These are phyloP conservation scores for Drosophila emarginata DNA, from an alignment of 2,888 invertebrate genomes.

Conservation along the genomic window DNA sequence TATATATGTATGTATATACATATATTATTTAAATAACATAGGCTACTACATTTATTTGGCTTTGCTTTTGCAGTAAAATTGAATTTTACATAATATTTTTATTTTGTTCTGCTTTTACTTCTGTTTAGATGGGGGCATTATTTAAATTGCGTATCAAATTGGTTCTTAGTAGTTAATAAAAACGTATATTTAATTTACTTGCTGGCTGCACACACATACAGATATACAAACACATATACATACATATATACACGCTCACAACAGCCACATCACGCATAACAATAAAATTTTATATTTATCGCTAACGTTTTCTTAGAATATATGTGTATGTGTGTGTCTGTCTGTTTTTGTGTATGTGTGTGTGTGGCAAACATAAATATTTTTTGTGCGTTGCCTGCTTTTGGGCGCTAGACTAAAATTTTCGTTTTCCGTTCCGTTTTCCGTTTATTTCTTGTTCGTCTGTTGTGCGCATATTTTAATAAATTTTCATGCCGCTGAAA, in stretches of 20 bases:
- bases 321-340: conserved; percentile 17
- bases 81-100: conserved; percentile 67
- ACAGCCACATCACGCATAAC: conserved; percentile 62
- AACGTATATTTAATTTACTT: conserved; percentile 78
- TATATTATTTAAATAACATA: conserved; percentile 38
- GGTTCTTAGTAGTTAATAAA: conserved; percentile 78
- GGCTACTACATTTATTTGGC: conserved; percentile 71
- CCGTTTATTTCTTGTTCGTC: conserved; percentile 22
- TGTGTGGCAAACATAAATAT: conserved; percentile 64
- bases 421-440: conserved; percentile 18
- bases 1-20: conserved; percentile 5
- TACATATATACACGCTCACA: conserved; percentile 27
- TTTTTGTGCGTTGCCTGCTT: conserved; percentile 51
- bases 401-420: conserved; percentile 39
- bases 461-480: conserved; percentile 72
- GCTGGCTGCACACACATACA: conserved; percentile 36
- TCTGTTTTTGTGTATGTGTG: conserved; percentile 31
- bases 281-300: conserved; percentile 80
- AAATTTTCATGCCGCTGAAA: conserved; percentile 74
- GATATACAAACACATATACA: conserved; percentile 27
- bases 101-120: conserved; percentile 24
- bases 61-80: conserved; percentile 69
- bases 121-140: conserved; percentile 48
- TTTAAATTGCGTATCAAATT: conserved; percentile 76
- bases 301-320: conserved; percentile 70